Percentiles rank a stretch among this genome's conserved stretches.
Conservation (phyloP, 2,797 vertebrate species). For the Peromyscus nudipes region DNA sequence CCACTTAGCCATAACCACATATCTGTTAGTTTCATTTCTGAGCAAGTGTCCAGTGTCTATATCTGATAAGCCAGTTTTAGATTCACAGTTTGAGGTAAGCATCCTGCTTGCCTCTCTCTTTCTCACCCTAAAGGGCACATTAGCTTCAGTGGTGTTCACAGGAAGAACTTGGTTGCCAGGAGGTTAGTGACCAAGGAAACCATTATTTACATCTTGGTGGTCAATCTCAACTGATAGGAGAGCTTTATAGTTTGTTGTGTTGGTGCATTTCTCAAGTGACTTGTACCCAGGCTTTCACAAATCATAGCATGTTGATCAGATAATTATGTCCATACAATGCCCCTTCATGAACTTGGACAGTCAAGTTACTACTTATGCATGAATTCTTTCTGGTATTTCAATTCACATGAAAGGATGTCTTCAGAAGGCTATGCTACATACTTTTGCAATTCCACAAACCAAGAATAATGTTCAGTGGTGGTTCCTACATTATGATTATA, state of each 20-base stretch:
- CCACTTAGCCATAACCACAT: background rate
- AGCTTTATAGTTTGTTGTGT: background rate
- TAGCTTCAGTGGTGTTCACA: background rate
- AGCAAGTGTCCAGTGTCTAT: background rate
- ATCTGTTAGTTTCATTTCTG: constrained; percentile 51
- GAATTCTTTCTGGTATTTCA: background rate
- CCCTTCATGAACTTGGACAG: background rate
- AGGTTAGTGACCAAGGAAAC: background rate
- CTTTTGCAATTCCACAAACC: background rate
- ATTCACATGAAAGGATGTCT: background rate
- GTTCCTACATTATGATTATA: background rate
- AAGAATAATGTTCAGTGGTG: background rate
- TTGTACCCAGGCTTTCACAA: background rate
- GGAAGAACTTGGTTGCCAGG: background rate
- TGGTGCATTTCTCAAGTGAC: background rate
- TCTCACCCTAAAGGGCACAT: background rate
- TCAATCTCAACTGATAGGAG: background rate
- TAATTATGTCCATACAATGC: background rate
- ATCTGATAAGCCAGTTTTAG: background rate
- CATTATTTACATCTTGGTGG: background rate
- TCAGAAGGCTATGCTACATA: background rate
- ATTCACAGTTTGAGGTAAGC: background rate
- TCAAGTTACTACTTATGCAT: background rate
- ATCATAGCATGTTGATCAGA: background rate
- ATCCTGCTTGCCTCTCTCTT: background rate